A percentile compares a stretch with the other conserved stretches of the same genome.
Conservation (phyloP, 2,113 vertebrate genomes). For the Willisornis vidua region DNA sequence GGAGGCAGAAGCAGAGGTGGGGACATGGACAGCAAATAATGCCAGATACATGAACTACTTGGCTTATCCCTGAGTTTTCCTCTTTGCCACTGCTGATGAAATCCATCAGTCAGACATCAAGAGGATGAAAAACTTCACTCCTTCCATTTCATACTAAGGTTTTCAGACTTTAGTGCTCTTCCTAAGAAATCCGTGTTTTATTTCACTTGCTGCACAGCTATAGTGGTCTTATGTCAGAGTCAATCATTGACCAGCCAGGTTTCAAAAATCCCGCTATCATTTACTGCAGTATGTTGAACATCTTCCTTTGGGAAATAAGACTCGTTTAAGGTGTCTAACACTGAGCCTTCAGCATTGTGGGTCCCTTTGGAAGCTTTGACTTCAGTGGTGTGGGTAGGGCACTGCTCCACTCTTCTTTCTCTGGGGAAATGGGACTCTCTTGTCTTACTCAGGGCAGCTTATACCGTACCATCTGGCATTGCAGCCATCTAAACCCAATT, state of each 20-base stretch:
- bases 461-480: not conserved
- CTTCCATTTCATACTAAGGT: not conserved
- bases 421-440: not conserved
- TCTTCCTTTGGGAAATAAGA: not conserved
- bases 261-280: not conserved
- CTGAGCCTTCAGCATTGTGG: not conserved
- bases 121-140: not conserved
- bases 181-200: not conserved
- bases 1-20: not conserved
- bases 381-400: not conserved
- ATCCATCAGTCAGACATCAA: not conserved
- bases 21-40: not conserved
- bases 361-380: not conserved
- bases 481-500: not conserved
- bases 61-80: not conserved
- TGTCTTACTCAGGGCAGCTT: not conserved
- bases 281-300: not conserved
- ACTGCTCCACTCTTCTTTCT: not conserved
- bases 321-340: not conserved
- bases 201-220: not conserved
- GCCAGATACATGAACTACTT: not conserved
- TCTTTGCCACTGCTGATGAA: not conserved
- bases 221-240: not conserved
- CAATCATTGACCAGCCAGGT: not conserved
- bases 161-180: not conserved